Base-by-base conservation (phyloP, 2,888 invertebrate genomes). In the Phortica okadai region DNA sequence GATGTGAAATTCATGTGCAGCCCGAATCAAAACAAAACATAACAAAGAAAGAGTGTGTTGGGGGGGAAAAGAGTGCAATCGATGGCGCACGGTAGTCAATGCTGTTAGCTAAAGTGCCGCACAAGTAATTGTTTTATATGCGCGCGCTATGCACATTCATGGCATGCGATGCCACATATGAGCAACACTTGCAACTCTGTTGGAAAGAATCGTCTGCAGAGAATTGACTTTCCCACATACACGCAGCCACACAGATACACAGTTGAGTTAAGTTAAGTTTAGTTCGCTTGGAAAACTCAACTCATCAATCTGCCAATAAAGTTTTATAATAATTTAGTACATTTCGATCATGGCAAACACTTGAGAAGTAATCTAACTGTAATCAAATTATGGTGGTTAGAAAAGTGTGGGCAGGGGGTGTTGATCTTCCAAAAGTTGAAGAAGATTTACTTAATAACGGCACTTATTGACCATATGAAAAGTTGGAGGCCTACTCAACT, bases 261-360 rank as follows among this genome's bases (percentile, higher is more conserved):
- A 59, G 16, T 59, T 2, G 21, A 10, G 0, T 25, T 21, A 16
- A 59, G 50, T 16, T 50, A 8, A 59, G 73, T 33, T 67, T 58
- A 74, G 66, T 66, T 14, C 42, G 54, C 14, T 6, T 44, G 74
- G 74, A 76, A 69, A 77, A 78, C 77, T 81, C 82, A 86, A 33
- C 86, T 85, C 85, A 86, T 87, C 85, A 88, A 87, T 87, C 86
- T 84, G 87, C 88, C 87, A 88, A 87, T 88, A 88, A 88, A 87
- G 80, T 88, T 85, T 83, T 82, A 83, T 80, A 86, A 87, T 86
- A 88, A 87, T 88, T 88, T 85, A 82, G 81, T 82, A 88, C 89
- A 88, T 86, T 87, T 88, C 88, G 85, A 87, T 88, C 88, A 88
- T 84, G 83, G 76, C 85, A 79, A 83, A 80, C 84, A 81, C 81